These are phyloP conservation scores for Rhinopithecus roxellana DNA, from an alignment of 2,113 vertebrate genomes.

Conservation along the genomic window DNA sequence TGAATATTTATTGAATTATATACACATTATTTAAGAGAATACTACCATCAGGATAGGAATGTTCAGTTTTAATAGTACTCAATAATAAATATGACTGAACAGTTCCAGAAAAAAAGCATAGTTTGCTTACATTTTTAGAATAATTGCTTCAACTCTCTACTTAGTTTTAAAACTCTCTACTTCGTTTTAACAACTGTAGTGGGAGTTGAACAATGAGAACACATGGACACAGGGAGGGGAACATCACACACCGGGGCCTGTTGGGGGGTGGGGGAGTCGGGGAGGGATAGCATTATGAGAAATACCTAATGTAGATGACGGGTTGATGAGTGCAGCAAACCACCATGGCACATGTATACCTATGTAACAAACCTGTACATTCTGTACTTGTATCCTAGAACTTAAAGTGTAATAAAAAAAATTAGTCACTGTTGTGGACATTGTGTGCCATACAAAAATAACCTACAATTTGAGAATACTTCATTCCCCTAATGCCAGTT, in stretches of 20 bases:
- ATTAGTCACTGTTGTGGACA: not conserved
- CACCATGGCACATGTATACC: too few relatives aligned
- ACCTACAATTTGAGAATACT: not conserved
- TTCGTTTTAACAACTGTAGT: not conserved
- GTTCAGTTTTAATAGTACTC: not conserved
- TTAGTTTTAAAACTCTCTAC: not conserved
- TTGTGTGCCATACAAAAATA: not conserved
- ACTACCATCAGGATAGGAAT: not conserved
- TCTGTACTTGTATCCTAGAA: too few relatives aligned
- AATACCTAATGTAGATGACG: too few relatives aligned
- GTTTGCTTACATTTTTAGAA: not conserved
- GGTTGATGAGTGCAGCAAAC: too few relatives aligned
- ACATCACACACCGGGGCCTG: too few relatives aligned
- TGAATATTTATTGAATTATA: not conserved
- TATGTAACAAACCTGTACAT: too few relatives aligned
- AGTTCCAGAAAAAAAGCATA: slow-evolving; percentile 3
- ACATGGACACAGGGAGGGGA: too few relatives aligned
- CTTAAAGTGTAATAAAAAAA: too few relatives aligned
- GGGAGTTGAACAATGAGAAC: too few relatives aligned
- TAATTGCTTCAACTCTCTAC: not conserved
- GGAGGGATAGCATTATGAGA: too few relatives aligned
- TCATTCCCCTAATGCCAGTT: not conserved
- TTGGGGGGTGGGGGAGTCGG: too few relatives aligned
- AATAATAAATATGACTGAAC: not conserved
- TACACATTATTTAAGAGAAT: not conserved